Percentiles rank a stretch among this genome's conserved stretches.
Evolutionary conservation across 2,113 vertebrate species (phyloP).

Genomic region (Pongo pygmaeus): DNA sequence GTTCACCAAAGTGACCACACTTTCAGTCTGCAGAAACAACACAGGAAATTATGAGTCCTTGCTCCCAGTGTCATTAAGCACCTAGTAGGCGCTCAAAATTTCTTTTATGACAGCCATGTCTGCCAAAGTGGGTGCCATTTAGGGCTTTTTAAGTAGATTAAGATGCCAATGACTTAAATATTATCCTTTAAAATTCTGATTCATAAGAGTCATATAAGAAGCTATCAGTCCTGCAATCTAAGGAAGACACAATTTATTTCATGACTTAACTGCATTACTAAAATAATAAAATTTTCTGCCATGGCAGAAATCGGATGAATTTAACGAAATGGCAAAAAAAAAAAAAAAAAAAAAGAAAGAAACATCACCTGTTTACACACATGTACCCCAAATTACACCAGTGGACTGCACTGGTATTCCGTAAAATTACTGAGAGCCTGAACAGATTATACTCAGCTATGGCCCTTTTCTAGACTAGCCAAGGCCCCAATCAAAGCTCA

Average conservation of each 20-base stretch:
- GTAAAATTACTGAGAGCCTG: neutral
- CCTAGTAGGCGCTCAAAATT: neutral
- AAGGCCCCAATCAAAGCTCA: conserved; percentile 42
- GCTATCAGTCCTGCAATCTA: neutral
- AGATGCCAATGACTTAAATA: conserved; percentile 38
- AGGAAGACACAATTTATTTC: conserved; percentile 29
- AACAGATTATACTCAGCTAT: neutral
- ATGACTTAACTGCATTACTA: neutral
- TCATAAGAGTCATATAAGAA: conserved; percentile 10
- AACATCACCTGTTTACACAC: neutral
- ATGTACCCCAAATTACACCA: neutral
- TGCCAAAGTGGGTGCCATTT: neutral
- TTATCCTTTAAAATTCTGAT: neutral
- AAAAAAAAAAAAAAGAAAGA: neutral
- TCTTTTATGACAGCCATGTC: neutral
- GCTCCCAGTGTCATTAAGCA: neutral
- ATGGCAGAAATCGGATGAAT: neutral
- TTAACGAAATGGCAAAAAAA: neutral
- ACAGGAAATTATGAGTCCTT: neutral
- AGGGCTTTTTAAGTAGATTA: conserved; percentile 37
- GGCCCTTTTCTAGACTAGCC: neutral
- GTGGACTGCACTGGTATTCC: neutral
- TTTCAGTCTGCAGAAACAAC: neutral
- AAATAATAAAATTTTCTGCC: conserved; percentile 11
- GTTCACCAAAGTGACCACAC: neutral